Conservation (phyloP, 2,888 invertebrate species). For the Trachelus iudaicus region DNA sequence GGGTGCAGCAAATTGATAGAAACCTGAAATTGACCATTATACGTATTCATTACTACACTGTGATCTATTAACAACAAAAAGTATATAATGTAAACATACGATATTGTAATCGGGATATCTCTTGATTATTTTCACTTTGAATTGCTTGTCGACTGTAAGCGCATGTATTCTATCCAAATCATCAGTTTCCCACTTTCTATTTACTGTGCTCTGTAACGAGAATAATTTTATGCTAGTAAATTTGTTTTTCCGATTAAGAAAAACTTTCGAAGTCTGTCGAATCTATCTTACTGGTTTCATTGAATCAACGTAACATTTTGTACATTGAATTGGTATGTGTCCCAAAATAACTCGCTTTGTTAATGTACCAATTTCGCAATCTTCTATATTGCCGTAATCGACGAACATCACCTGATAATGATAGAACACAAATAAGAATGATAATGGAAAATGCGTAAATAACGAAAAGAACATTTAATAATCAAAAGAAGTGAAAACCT, state of each 20-base stretch:
- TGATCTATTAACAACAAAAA: background rate
- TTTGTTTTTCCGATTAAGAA: background rate
- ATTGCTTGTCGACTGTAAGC: conserved; percentile 70
- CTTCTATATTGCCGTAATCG: conserved; percentile 86
- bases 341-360: conserved; percentile 73
- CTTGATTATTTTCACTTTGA: conserved; percentile 67
- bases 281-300: conserved; percentile 65
- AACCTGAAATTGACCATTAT: conserved; percentile 24
- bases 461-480: background rate
- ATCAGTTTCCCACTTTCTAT: conserved; percentile 66
- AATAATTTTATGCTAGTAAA: conserved; percentile 1
- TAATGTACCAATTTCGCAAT: conserved; percentile 69
- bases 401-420: conserved; percentile 73
- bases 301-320: conserved; percentile 71
- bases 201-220: conserved; percentile 26
- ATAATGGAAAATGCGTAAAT: background rate
- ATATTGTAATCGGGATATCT: conserved; percentile 34
- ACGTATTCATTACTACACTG: background rate
- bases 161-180: conserved; percentile 74
- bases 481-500: conserved; percentile 51
- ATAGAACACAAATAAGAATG: background rate
- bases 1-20: conserved; percentile 28
- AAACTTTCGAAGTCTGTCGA: conserved; percentile 1
- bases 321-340: conserved; percentile 76
- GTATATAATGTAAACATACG: conserved; percentile 37